Conservation (phyloP, 2,888 invertebrate genomes). For the Sphinx pinastri region DNA sequence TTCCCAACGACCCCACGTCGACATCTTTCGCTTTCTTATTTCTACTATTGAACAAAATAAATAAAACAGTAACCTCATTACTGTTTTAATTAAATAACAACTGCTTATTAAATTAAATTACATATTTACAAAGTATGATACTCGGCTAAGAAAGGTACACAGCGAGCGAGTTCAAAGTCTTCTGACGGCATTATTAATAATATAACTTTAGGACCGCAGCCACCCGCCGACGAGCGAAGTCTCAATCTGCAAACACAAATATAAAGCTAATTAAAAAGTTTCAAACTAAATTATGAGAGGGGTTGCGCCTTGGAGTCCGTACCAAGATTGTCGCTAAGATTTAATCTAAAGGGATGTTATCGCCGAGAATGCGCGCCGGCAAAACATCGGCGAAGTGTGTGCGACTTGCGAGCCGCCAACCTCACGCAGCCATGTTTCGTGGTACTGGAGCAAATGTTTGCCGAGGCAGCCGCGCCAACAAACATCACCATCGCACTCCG, state of each 20-base stretch:
- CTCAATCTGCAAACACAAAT: conserved; percentile 84
- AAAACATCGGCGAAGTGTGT: conserved; percentile 36
- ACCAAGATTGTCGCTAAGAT: conserved; percentile 79
- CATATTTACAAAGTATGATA: not conserved
- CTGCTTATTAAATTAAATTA: conserved; percentile 9
- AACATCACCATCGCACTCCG: conserved; percentile 78
- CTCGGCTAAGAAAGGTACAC: conserved; percentile 21
- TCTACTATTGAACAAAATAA: not conserved
- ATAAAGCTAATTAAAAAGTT: conserved; percentile 85
- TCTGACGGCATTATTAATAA: conserved; percentile 68
- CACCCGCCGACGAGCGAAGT: conserved; percentile 74
- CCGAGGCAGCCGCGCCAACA: conserved; percentile 72
- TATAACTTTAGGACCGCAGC: conserved; percentile 75
- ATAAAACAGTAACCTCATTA: not conserved
- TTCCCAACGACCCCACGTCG: conserved; percentile 34
- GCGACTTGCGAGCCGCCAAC: conserved; percentile 34
- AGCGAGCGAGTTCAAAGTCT: conserved; percentile 37
- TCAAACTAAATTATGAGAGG: conserved; percentile 84
- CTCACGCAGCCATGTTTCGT: conserved; percentile 52
- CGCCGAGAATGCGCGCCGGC: conserved; percentile 62
- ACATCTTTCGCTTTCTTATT: conserved; percentile 10
- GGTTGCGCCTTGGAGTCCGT: conserved; percentile 76
- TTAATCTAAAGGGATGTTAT: conserved; percentile 73
- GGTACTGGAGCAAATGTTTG: conserved; percentile 73
- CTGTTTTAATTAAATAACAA: not conserved